Evolutionary conservation across 2,113 vertebrate species (phyloP).

Genomic region (Elgaria multicarinata): DNA sequence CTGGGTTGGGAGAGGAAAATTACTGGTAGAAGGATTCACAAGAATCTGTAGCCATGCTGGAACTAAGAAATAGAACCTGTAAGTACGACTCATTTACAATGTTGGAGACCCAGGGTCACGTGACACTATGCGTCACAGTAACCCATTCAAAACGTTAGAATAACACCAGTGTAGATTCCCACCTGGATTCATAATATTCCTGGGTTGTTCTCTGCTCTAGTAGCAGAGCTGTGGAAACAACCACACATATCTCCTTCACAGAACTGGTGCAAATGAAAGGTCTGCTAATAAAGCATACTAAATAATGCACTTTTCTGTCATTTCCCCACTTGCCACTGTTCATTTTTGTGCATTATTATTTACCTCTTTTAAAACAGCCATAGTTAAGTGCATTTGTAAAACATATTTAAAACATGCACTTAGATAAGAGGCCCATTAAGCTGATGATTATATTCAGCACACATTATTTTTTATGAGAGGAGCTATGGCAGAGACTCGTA

Average conservation of each 20-base stretch:
- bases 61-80: too few relatives aligned
- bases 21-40: too few relatives aligned
- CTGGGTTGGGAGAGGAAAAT: too few relatives aligned
- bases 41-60: too few relatives aligned
- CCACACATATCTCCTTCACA: neutral
- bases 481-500: neutral
- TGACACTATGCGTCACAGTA: too few relatives aligned
- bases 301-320: neutral
- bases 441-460: constrained; percentile 1
- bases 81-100: too few relatives aligned
- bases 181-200: neutral
- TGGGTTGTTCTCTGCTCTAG: neutral
- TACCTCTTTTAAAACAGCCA: constrained; percentile 5
- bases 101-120: too few relatives aligned
- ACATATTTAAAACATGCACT: constrained; percentile 7
- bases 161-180: too few relatives aligned
- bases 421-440: constrained; percentile 15
- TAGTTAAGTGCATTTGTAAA: constrained; percentile 11
- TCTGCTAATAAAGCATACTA: neutral
- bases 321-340: neutral
- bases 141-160: too few relatives aligned
- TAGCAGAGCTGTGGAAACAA: neutral
- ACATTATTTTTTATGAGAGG: neutral
- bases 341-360: constrained; percentile 10
- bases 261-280: neutral